phyloP scores from a whole-genome alignment of 2,797 vertebrate genomes.

The Urocyon cinereoargenteus region DNA sequence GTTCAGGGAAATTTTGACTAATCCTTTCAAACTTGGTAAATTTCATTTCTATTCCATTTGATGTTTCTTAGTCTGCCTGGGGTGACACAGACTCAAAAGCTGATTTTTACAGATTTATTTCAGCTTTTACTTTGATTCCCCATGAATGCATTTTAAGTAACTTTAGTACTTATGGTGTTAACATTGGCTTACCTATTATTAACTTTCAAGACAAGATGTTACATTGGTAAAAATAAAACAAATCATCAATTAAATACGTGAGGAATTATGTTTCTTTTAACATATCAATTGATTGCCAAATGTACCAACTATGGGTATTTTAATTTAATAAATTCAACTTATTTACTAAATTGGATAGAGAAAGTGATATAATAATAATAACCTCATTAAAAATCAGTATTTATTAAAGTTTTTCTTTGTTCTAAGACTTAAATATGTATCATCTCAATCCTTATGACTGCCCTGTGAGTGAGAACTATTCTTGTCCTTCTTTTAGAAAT shows the following conservation, averaged over 20 bases:
- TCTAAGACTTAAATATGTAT: neutral
- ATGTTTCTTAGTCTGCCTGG: neutral
- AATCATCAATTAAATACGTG: neutral
- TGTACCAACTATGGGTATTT: no score
- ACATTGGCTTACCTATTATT: neutral
- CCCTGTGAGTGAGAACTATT: neutral
- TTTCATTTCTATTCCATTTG: slow-evolving; percentile 48
- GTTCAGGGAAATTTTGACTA: slow-evolving; percentile 22
- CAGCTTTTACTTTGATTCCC: slow-evolving; percentile 44
- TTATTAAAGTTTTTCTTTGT: neutral
- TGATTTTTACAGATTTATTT: slow-evolving; percentile 58
- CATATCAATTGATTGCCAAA: no score
- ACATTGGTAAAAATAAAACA: slow-evolving; percentile 44
- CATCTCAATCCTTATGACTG: neutral
- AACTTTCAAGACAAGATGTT: slow-evolving; percentile 3
- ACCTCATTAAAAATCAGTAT: neutral
- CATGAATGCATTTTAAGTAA: slow-evolving; percentile 25
- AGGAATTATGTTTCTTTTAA: neutral
- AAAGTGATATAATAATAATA: neutral
- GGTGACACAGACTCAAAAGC: slow-evolving; percentile 53
- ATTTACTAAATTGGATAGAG: neutral
- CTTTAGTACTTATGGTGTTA: neutral
- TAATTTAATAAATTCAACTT: neutral
- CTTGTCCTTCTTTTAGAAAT: neutral
- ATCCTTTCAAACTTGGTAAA: slow-evolving; percentile 44